A percentile compares a stretch with the other conserved stretches of the same genome.
These are phyloP conservation scores for Ochotona curzoniae DNA, from an alignment of 2,113 vertebrate species.

Conservation along the genomic window DNA sequence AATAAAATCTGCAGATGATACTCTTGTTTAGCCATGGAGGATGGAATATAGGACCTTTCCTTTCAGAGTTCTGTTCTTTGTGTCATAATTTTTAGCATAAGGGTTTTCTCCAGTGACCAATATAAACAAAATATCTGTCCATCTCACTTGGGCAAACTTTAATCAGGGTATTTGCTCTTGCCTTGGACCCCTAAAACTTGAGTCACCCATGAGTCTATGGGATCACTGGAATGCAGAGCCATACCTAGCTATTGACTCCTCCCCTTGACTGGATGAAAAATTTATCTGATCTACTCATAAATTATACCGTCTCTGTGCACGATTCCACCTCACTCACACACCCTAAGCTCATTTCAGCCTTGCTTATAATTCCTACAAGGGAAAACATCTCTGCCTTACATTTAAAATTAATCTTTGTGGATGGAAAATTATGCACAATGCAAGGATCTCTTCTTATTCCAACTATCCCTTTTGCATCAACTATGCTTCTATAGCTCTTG, in stretches of 20 bases:
- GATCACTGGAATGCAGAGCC: background rate
- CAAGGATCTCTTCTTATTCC: background rate
- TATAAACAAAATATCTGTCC: background rate
- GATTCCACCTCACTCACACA: too few relatives aligned
- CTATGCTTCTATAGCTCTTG: background rate
- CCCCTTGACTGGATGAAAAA: background rate
- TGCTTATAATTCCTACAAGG: too few relatives aligned
- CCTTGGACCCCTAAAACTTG: background rate
- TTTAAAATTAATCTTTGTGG: too few relatives aligned
- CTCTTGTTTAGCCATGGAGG: background rate
- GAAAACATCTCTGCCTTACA: too few relatives aligned
- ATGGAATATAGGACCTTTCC: background rate
- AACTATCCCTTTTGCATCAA: background rate
- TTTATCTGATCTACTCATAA: background rate
- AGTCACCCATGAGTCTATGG: background rate
- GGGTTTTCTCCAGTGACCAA: background rate
- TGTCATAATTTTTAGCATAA: background rate
- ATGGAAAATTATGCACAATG: too few relatives aligned
- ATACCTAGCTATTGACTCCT: background rate
- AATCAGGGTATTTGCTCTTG: background rate
- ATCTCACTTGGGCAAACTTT: background rate
- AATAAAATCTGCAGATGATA: background rate
- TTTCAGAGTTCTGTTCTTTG: background rate
- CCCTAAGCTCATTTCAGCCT: too few relatives aligned
- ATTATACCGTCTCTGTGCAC: background rate